phyloP scores from a whole-genome alignment of 2,113 vertebrate genomes.

The Pterophyllum scalare region DNA sequence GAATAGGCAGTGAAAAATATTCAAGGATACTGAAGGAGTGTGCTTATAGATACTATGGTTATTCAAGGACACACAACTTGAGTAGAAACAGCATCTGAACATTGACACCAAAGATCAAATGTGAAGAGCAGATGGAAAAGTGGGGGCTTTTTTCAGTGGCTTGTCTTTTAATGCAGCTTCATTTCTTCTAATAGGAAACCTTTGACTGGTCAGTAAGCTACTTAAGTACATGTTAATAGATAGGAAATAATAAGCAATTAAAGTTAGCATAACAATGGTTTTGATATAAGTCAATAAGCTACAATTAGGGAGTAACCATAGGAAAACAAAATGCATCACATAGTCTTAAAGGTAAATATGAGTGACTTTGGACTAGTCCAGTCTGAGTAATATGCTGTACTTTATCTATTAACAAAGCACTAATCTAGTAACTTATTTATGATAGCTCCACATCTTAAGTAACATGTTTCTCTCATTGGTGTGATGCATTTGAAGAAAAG shows the following conservation, averaged over 20 bases:
- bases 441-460: background rate
- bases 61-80: constrained; percentile 18
- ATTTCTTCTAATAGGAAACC: constrained; percentile 11
- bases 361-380: background rate
- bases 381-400: background rate
- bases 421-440: constrained; percentile 3
- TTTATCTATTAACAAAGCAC: background rate
- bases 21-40: background rate
- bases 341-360: constrained; percentile 24
- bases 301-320: background rate
- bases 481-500: constrained; percentile 3
- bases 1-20: background rate
- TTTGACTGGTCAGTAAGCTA: constrained; percentile 23
- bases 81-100: constrained; percentile 33
- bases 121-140: background rate
- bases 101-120: constrained; percentile 62
- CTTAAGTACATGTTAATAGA: background rate
- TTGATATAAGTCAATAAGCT: constrained; percentile 24
- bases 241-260: constrained; percentile 1
- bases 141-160: background rate
- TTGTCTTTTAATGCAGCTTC: background rate
- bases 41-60: background rate
- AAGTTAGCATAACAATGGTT: constrained; percentile 22
- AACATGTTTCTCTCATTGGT: background rate
- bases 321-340: constrained; percentile 10